phyloP scores from a whole-genome alignment of 92 coral and sea anemone species.

The Muricea muricata region DNA sequence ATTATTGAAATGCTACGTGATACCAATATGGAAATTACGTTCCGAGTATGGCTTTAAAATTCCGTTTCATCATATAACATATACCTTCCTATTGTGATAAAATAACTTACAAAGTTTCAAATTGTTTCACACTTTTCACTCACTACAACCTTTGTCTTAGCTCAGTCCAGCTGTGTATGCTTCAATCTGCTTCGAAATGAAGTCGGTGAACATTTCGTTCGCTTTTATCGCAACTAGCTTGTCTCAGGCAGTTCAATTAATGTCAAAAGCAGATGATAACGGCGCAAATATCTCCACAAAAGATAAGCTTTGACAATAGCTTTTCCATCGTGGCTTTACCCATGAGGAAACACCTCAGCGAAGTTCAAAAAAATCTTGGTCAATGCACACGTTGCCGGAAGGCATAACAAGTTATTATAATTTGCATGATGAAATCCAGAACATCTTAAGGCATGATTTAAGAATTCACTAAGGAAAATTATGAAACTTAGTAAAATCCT shows the following conservation, averaged over 20 bases:
- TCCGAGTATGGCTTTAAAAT: neutral
- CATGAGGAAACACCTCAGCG: neutral
- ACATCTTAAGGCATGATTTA: neutral
- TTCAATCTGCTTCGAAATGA: conserved; percentile 13
- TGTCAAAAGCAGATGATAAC: conserved; percentile 51
- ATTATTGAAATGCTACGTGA: neutral
- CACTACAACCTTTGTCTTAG: neutral
- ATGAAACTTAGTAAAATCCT: conserved; percentile 27
- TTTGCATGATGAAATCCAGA: neutral
- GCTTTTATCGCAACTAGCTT: conserved; percentile 39
- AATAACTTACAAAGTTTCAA: conserved; percentile 8
- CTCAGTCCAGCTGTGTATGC: conserved; percentile 3
- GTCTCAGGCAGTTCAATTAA: conserved; percentile 46
- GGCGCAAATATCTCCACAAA: conserved; percentile 25
- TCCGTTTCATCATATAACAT: too few species aligned
- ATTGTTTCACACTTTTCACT: neutral
- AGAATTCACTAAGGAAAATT: neutral
- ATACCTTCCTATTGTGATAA: too few species aligned
- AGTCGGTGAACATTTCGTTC: conserved; percentile 16
- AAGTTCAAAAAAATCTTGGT: neutral
- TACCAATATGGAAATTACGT: neutral
- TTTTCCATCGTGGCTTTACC: conserved; percentile 11
- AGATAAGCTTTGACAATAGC: conserved; percentile 37
- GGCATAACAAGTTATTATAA: neutral
- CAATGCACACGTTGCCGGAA: conserved; percentile 3